These are phyloP conservation scores for Atta cephalotes DNA, from an alignment of 1,140 invertebrate species.

Conservation along the genomic window DNA sequence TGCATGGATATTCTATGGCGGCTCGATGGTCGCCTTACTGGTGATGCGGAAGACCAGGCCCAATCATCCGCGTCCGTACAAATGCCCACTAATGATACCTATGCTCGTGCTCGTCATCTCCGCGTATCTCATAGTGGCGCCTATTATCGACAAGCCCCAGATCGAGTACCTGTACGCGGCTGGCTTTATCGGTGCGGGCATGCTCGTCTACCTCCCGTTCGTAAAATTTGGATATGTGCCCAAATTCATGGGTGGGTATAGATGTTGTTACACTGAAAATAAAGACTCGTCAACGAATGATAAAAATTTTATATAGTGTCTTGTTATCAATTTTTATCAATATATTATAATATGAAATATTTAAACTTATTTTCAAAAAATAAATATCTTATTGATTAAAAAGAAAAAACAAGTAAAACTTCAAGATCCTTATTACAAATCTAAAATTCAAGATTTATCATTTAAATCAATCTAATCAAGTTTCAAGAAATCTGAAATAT, in stretches of 20 bases:
- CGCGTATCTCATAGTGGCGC: conserved; percentile 96
- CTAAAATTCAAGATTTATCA: neutral
- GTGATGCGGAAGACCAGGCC: conserved; percentile 95
- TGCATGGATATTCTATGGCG: conserved; percentile 98
- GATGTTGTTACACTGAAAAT: neutral
- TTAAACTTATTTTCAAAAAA: neutral
- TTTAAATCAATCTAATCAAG: neutral
- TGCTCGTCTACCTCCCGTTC: conserved; percentile 97
- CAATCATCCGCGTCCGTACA: conserved; percentile 94
- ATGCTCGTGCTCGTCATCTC: conserved; percentile 95
- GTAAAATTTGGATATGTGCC: conserved; percentile 94
- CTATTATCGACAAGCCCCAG: conserved; percentile 96
- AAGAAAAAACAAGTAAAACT: neutral
- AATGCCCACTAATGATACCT: conserved; percentile 97
- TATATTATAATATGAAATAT: neutral
- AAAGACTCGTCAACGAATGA: neutral
- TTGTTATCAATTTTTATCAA: neutral
- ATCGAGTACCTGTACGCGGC: conserved; percentile 97
- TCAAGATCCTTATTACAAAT: neutral
- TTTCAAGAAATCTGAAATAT: neutral
- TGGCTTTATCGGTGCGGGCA: conserved; percentile 94
- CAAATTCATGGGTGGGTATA: conserved; percentile 92
- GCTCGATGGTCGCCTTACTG: conserved; percentile 94
- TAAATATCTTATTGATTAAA: conserved; percentile 11
- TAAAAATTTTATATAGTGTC: conserved; percentile 61